Percentiles rank a stretch among this genome's conserved stretches.
phyloP scores from a whole-genome alignment of 2,113 vertebrate species.

The Phodopus roborovskii region DNA sequence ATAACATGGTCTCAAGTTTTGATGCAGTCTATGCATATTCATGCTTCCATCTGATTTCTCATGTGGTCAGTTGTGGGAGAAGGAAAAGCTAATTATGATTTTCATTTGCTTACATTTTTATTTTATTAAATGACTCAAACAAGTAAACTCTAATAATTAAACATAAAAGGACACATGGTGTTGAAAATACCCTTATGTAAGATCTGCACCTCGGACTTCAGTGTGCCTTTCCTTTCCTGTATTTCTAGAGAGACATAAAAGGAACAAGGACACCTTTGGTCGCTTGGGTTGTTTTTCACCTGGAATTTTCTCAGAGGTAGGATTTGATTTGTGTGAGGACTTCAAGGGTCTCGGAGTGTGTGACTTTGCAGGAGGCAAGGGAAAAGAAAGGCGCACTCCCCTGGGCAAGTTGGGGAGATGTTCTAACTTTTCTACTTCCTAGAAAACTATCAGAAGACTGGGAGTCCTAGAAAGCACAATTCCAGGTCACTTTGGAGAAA shows the following conservation, averaged over 20 bases:
- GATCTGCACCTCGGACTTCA: background rate
- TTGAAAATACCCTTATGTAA: background rate
- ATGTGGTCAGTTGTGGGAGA: conserved; percentile 21
- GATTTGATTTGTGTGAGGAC: background rate
- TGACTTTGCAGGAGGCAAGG: background rate
- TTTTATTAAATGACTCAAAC: background rate
- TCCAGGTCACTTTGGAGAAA: background rate
- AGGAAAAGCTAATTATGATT: background rate
- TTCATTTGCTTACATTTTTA: background rate
- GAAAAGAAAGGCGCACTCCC: background rate
- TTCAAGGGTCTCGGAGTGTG: background rate
- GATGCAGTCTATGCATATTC: background rate
- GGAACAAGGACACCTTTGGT: background rate
- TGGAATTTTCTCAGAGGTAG: conserved; percentile 13
- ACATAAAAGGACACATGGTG: background rate
- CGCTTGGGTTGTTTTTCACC: background rate
- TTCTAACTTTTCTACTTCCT: background rate
- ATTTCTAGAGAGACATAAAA: background rate
- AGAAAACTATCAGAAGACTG: background rate
- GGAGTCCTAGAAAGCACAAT: background rate
- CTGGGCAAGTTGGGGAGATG: background rate
- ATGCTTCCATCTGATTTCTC: conserved; percentile 20
- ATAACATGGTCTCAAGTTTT: background rate
- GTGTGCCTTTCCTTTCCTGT: background rate
- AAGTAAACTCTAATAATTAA: background rate